These are phyloP conservation scores for Nibea albiflora DNA, from an alignment of 2,113 vertebrate genomes.

Conservation along the genomic window DNA sequence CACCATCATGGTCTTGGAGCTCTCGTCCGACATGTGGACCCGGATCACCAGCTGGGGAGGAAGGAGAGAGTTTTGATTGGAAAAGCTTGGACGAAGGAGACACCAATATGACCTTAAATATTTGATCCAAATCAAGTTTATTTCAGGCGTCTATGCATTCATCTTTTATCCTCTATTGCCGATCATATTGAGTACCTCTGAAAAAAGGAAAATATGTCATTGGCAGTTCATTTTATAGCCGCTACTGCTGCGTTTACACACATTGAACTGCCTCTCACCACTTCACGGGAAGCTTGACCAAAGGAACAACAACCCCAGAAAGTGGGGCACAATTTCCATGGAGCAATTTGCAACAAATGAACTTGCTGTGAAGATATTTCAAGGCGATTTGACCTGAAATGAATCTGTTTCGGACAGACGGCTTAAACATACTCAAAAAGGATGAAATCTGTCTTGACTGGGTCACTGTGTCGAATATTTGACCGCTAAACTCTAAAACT, in stretches of 20 bases:
- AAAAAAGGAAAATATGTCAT: too few species aligned
- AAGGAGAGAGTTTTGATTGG: background rate
- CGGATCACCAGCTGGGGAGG: constrained; percentile 92
- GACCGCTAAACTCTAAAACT: constrained; percentile 15
- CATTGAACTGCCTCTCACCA: background rate
- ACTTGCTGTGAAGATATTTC: background rate
- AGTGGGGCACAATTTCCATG: background rate
- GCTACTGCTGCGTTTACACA: too few species aligned
- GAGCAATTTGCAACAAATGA: background rate
- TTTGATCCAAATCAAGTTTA: too few species aligned
- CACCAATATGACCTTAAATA: too few species aligned
- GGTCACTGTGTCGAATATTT: background rate
- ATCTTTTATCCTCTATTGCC: too few species aligned
- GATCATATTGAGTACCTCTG: too few species aligned
- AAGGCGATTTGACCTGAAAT: background rate
- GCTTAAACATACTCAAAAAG: background rate
- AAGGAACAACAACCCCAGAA: background rate
- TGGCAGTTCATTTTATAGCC: too few species aligned
- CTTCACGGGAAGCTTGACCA: background rate
- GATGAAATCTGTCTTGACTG: background rate
- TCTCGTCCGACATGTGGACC: constrained; percentile 98
- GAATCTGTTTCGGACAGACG: background rate
- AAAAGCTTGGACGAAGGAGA: too few species aligned
- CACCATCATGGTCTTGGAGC: constrained; percentile 99
- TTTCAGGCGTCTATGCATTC: too few species aligned